Evolutionary conservation across 1,140 invertebrate species (phyloP), one percentile per base, ranked within the genome.

Genomic region (Solen grandis): DNA sequence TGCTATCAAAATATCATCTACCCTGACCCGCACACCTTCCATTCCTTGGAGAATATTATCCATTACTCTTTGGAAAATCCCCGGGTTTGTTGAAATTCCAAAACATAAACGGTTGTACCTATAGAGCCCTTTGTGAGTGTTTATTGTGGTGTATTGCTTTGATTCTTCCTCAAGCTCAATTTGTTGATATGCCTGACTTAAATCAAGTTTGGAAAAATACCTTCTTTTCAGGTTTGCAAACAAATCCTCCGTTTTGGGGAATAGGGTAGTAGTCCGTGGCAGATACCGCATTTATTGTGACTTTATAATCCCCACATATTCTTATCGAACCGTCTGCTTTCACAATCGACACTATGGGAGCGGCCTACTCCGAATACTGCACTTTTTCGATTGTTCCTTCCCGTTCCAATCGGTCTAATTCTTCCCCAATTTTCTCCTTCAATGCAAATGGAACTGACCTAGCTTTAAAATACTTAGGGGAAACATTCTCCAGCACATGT

Each of bases 11-110:
- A 87, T 77, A 60, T 86, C 85, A 75, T 86, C 81, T 1, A 83
- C 35, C 3, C 68, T 62, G 22, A 74, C 59, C 3, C 82, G 46
- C 14, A 81, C 81, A 59, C 35, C 41, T 14, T 55, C 69, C 14
- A 87, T 57, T 4, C 73, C 81, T 33, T 81, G 65, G 1, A 94
- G 83, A 8, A 90, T 35, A 75, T 88, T 77, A 60, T 93, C 91
- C 54, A 94, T 92, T 27, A 91, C 86, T 62, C 89, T 31, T 82
- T 94, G 92, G 75, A 94, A 94, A 70, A 93, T 91, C 10, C 87
- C 82, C 25, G 93, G 93, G 0, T 93, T 92, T 13, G 89, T 90
- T 78, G 93, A 57, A 16, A 94, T 90, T 8, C 93, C 93, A 87
- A 93, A 88, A 25, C 66, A 70, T 38, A 86, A 35, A 16, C 80